Conservation (phyloP, 2,888 invertebrate genomes). For the Zeuzera pyrina region DNA sequence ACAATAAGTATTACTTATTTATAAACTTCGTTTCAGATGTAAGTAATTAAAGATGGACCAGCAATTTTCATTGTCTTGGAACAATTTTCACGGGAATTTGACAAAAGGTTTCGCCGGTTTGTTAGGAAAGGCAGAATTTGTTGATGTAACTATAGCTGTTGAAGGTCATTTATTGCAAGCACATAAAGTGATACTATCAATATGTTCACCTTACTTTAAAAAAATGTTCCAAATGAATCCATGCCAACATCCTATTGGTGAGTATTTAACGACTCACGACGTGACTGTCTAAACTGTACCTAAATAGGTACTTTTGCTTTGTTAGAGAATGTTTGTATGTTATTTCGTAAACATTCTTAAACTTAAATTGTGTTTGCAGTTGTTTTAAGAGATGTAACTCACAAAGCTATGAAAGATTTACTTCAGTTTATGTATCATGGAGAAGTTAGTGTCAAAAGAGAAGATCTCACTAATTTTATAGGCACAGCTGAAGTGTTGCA, state of each 20-base stretch:
- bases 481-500: conserved; percentile 82
- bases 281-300: too few relatives aligned
- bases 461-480: conserved; percentile 80
- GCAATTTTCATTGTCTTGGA: conserved; percentile 81
- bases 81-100: conserved; percentile 81
- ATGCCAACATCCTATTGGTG: conserved; percentile 78
- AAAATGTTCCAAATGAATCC: conserved; percentile 78
- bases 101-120: conserved; percentile 77
- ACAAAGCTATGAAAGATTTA: conserved; percentile 80
- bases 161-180: conserved; percentile 79
- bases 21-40: conserved; percentile 28
- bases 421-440: conserved; percentile 85
- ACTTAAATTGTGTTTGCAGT: too few relatives aligned
- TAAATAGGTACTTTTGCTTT: too few relatives aligned
- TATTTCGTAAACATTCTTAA: too few relatives aligned
- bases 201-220: conserved; percentile 81
- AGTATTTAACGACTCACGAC: conserved; percentile 17
- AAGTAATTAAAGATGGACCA: conserved; percentile 71
- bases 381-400: conserved; percentile 79
- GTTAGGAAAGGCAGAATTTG: conserved; percentile 72
- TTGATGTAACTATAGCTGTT: conserved; percentile 75
- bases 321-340: too few relatives aligned
- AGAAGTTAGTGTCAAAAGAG: conserved; percentile 81
- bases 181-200: conserved; percentile 79
- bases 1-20: background rate